Evolutionary conservation across 2,888 invertebrate species (phyloP), one percentile per base, ranked within the genome.

Genomic region (Trachelus iudaicus): DNA sequence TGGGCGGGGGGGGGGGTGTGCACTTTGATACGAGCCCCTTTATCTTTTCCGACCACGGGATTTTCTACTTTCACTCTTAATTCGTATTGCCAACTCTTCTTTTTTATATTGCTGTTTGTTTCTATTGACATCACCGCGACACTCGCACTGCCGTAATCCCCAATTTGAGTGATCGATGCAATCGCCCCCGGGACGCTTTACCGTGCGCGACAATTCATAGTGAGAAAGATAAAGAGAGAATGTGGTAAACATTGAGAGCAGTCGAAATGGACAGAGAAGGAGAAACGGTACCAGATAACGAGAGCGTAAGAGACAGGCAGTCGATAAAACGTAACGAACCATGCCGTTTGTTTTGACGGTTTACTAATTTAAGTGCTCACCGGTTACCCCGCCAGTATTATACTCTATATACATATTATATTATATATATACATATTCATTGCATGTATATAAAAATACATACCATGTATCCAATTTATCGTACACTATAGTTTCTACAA

Each of bases 351-450:
- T 56, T 56, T 56, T 56, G 56, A 56, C 56, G 89, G 88, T 90
- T 91, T 90, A 91, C 90, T 91, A 91, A 90, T 90, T 91, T 90
- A 90, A 91, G 90, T 90, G 91, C 85, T 87, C 83, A 84, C 80
- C 23, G 40, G 23, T 15, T 23, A 23, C 15, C 40, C 23, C 40
- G 40, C 23, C 23, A 56, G 40, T 56, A 56, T 56, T 56, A 23
- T 56, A 56, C 56, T 40, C 2, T 15, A 15, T 15, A 15, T 15
- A 40, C 2, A 40, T 15, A 35, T 35, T 0, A 3, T 35, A 35
- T 35, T 35, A 40, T 15, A 40, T 1, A 15, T 12, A 3, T 56
- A 56, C 23, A 56, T 23, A 15, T 56, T 9, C 56, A 23, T 23
- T 23, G 1, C 23, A 56, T 56, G 9, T 56, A 23, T 56, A 56